These are phyloP conservation scores for Pyrocoelia pectoralis DNA, from an alignment of 2,888 invertebrate species.

Conservation along the genomic window DNA sequence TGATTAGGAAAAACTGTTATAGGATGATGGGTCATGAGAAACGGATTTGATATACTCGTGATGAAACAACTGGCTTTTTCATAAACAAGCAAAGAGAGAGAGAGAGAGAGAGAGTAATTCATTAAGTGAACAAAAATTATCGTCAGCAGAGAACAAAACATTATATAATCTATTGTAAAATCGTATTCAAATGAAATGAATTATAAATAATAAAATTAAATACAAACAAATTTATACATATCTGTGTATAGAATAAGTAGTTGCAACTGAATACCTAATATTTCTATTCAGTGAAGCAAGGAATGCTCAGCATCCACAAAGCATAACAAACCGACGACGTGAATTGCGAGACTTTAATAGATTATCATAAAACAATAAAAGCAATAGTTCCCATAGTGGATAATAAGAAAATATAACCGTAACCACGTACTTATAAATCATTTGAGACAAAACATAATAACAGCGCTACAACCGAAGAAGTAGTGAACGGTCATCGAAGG, in stretches of 20 bases:
- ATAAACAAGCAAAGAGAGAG: too few species aligned
- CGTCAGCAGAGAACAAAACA: too few species aligned
- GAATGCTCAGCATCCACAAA: slow-evolving; percentile 20
- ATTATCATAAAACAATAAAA: slow-evolving; percentile 12
- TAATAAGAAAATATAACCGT: slow-evolving; percentile 36
- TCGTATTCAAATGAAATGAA: too few species aligned
- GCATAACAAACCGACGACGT: slow-evolving; percentile 15
- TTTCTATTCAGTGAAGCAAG: slow-evolving; percentile 14
- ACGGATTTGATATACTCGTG: too few species aligned
- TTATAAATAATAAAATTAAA: too few species aligned
- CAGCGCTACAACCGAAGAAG: slow-evolving; percentile 26
- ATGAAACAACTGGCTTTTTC: too few species aligned
- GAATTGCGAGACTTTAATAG: neutral
- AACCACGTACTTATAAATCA: slow-evolving; percentile 40
- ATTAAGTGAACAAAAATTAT: too few species aligned
- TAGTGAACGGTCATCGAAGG: slow-evolving; percentile 37
- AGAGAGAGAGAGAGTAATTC: too few species aligned
- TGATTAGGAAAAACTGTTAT: too few species aligned
- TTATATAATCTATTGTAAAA: too few species aligned
- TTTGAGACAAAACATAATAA: slow-evolving; percentile 32
- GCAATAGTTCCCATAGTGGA: slow-evolving; percentile 36
- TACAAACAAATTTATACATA: neutral
- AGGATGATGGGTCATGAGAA: too few species aligned
- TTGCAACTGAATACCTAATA: slow-evolving; percentile 15
- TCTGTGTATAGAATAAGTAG: neutral